Percentiles rank a stretch among this genome's conserved stretches.
These are phyloP conservation scores for Lophura nycthemera DNA, from an alignment of 2,113 vertebrate genomes.

Conservation along the genomic window DNA sequence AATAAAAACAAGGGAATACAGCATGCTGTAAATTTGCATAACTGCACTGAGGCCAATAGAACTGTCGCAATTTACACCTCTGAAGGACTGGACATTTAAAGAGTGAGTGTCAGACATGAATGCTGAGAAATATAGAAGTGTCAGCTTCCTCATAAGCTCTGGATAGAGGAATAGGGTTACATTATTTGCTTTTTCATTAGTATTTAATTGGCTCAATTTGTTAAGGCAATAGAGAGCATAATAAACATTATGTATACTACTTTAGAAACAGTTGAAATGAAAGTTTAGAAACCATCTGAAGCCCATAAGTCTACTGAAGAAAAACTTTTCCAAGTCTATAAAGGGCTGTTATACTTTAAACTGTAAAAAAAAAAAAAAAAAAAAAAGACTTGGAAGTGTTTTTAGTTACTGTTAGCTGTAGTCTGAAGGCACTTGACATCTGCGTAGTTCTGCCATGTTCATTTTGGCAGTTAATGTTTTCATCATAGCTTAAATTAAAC, in stretches of 20 bases:
- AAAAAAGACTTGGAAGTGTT: neutral
- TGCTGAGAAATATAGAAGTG: slow-evolving; percentile 26
- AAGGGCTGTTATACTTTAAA: slow-evolving; percentile 28
- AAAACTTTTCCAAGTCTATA: slow-evolving; percentile 23
- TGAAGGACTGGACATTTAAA: neutral
- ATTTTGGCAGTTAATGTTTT: slow-evolving; percentile 55
- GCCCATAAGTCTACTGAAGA: neutral
- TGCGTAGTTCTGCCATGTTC: neutral
- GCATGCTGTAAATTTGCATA: slow-evolving; percentile 9
- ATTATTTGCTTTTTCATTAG: neutral
- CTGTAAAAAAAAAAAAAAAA: neutral
- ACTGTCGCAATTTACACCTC: slow-evolving; percentile 17
- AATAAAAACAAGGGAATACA: neutral
- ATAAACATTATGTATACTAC: neutral
- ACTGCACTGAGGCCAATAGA: neutral
- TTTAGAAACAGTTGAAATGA: neutral
- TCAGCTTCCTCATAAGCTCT: neutral
- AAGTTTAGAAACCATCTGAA: neutral
- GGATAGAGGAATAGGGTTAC: neutral
- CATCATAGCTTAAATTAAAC: neutral
- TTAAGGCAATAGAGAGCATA: neutral
- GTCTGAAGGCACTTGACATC: neutral
- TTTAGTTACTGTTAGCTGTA: neutral
- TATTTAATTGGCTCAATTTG: neutral
- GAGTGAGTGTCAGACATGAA: neutral